phyloP scores from a whole-genome alignment of 2,888 invertebrate species.

The Galerucella nymphaeae region DNA sequence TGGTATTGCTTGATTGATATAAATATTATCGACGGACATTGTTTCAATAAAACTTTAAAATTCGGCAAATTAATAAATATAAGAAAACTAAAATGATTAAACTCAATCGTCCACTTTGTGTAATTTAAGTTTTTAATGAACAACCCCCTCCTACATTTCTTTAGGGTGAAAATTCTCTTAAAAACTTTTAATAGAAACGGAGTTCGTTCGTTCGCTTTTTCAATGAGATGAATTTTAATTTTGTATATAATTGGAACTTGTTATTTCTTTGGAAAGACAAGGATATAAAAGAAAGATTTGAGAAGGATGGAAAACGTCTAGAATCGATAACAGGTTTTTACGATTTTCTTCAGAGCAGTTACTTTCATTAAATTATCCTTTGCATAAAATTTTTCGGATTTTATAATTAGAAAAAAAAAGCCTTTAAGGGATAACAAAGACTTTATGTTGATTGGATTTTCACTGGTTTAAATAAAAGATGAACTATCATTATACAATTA shows the following conservation, averaged over 20 bases:
- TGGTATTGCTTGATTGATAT: no score
- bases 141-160: conserved; percentile 58
- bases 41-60: conserved; percentile 7
- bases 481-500: no score
- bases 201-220: conserved; percentile 64
- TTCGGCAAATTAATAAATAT: conserved; percentile 29
- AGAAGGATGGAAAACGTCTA: conserved; percentile 41
- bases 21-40: not conserved
- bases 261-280: conserved; percentile 60
- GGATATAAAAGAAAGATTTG: conserved; percentile 53
- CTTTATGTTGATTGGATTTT: no score
- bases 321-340: conserved; percentile 50
- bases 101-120: conserved; percentile 62
- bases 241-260: conserved; percentile 64
- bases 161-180: conserved; percentile 62
- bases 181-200: conserved; percentile 65
- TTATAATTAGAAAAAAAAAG: not conserved
- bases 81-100: conserved; percentile 46
- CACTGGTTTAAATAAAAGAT: no score
- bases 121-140: conserved; percentile 65
- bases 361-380: conserved; percentile 12
- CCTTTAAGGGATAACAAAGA: no score
- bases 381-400: not conserved
- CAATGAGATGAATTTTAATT: conserved; percentile 66
- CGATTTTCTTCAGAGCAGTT: conserved; percentile 41